Conservation (phyloP, 2,888 invertebrate species). For the Drosophila ezoana region DNA sequence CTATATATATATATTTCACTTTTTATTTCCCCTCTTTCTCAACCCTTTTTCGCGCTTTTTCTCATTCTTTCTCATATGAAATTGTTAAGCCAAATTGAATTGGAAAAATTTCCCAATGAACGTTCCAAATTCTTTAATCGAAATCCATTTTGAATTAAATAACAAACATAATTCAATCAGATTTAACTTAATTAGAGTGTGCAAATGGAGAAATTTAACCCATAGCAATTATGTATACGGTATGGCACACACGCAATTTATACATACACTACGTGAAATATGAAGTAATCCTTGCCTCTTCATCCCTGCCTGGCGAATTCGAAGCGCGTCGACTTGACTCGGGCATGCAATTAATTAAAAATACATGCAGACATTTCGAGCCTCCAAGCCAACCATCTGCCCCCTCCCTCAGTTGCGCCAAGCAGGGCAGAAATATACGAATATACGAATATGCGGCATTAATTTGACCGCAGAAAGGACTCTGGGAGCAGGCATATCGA, state of each 20-base stretch:
- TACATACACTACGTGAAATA: constrained; percentile 8
- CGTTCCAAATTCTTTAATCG: constrained; percentile 1
- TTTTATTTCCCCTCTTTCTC: background rate
- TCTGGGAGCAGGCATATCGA: constrained; percentile 24
- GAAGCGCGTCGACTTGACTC: constrained; percentile 47
- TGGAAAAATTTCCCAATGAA: background rate
- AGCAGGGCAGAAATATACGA: constrained; percentile 35
- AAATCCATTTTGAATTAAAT: constrained; percentile 34
- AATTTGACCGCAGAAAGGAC: constrained; percentile 65
- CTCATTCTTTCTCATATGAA: background rate
- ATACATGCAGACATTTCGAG: constrained; percentile 70
- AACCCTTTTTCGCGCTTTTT: background rate
- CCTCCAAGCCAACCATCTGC: background rate
- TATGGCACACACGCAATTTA: constrained; percentile 7
- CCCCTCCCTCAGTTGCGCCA: constrained; percentile 4
- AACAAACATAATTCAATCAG: constrained; percentile 25
- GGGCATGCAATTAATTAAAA: constrained; percentile 79
- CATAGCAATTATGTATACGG: constrained; percentile 20
- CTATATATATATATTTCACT: too few species aligned
- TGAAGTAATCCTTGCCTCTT: constrained; percentile 1
- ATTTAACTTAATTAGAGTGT: constrained; percentile 30
- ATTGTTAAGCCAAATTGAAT: background rate
- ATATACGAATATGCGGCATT: constrained; percentile 49
- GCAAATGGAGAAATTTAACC: constrained; percentile 9
- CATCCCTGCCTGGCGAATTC: constrained; percentile 1